phyloP scores from a whole-genome alignment of 2,888 invertebrate species.

The Cyclophora punctaria region DNA sequence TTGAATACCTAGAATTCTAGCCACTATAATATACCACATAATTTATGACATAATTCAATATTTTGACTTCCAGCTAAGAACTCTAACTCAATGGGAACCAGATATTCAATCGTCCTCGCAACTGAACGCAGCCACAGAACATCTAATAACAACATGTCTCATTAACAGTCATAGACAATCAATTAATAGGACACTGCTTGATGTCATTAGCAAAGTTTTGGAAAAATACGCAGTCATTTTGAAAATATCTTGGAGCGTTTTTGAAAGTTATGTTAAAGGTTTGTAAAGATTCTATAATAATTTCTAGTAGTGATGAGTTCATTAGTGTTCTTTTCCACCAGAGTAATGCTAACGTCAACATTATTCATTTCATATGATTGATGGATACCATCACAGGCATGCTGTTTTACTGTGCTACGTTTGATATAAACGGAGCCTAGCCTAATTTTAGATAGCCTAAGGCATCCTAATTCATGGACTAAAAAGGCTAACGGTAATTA shows the following conservation, averaged over 20 bases:
- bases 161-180: slow-evolving; percentile 13
- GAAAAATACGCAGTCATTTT: slow-evolving; percentile 24
- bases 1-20: no score
- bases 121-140: slow-evolving; percentile 22
- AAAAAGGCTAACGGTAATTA: no score
- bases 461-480: no score
- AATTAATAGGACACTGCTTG: slow-evolving; percentile 23
- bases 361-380: background rate
- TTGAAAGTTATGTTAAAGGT: slow-evolving; percentile 31
- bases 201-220: slow-evolving; percentile 25
- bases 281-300: background rate
- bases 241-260: slow-evolving; percentile 27
- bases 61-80: background rate
- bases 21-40: no score
- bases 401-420: no score
- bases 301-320: no score
- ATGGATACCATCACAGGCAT: no score
- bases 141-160: slow-evolving; percentile 30
- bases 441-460: no score
- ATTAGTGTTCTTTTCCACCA: no score
- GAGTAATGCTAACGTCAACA: background rate
- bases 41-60: no score
- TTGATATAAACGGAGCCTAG: no score
- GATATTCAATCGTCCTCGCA: background rate
- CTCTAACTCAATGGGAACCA: background rate